Base-by-base conservation (phyloP, 2,113 vertebrate species). In the Haplochromis burtoni region DNA sequence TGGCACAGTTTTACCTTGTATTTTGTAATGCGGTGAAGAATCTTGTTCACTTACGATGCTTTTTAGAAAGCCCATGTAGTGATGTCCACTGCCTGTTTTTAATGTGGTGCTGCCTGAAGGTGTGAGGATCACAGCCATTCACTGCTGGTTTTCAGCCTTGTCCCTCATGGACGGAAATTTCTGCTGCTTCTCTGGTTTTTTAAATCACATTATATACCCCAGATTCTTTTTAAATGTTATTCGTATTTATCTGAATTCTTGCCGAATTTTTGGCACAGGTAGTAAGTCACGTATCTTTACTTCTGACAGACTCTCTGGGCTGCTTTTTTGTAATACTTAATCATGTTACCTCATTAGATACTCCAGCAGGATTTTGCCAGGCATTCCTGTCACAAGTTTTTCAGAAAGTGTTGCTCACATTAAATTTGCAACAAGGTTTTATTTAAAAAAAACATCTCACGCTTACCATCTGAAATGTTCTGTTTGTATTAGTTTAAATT, bases 211-310 rank as follows among this genome's bases (percentile, higher is more conserved):
- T 31, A 49, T n/a, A 78, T n/a, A 49, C 26, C 45, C 16, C 14
- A 78, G 17, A 78, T 78, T 78, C 10, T 78, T 47, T 78, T 78
- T 17, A 49, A 78, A 49, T 49, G 16, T 49, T 78, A 49, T 78
- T 49, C 71, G 26, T 49, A 19, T 19, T 76, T 47, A 29, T 47
- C 14, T 29, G 45, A n/a, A 78, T 49, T 76, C 71, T 29, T 78
- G 42, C 16, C 1, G 6, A 12, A 8, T 78, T 8, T 49, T 49
- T 49, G 24, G 16, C 42, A 29, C 16, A 11, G 5, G 42, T 29
- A 29, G 42, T 76, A 26, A 29, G 2, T 78, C 71, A 78, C 42
- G 8, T 49, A 31, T 49, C 42, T 78, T 12, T 31, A 78, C 68
- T 78, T 31, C 42, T 49, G 71, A 78, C 16, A 49, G 10, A 31